Evolutionary conservation across 2,888 invertebrate genomes (phyloP).

Genomic region (Psylliodes chrysocephalus): DNA sequence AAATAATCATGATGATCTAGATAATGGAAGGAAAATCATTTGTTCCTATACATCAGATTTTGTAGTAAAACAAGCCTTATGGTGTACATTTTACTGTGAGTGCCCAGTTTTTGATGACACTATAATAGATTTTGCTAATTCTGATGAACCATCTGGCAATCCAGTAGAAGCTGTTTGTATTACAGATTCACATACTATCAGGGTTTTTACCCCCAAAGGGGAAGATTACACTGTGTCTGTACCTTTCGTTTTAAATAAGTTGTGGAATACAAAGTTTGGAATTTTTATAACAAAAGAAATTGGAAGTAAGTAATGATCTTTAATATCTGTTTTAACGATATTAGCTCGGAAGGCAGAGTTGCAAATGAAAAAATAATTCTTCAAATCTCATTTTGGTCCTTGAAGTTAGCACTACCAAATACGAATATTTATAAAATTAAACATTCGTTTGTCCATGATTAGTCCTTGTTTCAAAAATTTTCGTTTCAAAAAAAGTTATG

Average conservation of each 20-base stretch:
- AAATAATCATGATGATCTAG: constrained; percentile 65
- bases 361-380: too few species aligned
- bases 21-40: constrained; percentile 69
- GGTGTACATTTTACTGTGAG: constrained; percentile 74
- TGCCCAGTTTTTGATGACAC: constrained; percentile 66
- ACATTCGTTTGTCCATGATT: too few species aligned
- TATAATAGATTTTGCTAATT: constrained; percentile 59
- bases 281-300: constrained; percentile 82
- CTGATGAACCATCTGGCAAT: constrained; percentile 64
- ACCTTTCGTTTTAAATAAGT: constrained; percentile 81
- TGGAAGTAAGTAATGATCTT: constrained; percentile 53
- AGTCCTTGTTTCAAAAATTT: too few species aligned
- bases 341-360: too few species aligned
- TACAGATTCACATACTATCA: constrained; percentile 79
- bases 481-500: too few species aligned
- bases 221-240: constrained; percentile 85
- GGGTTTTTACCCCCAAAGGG: constrained; percentile 81
- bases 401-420: too few species aligned
- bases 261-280: constrained; percentile 89
- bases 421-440: too few species aligned
- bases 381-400: too few species aligned
- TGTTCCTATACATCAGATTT: constrained; percentile 84
- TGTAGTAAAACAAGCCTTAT: constrained; percentile 84
- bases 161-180: constrained; percentile 76
- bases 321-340: too few species aligned